Evolutionary conservation across 2,888 invertebrate genomes (phyloP), one percentile per base, ranked within the genome.

Genomic region (Globia sparganii): DNA sequence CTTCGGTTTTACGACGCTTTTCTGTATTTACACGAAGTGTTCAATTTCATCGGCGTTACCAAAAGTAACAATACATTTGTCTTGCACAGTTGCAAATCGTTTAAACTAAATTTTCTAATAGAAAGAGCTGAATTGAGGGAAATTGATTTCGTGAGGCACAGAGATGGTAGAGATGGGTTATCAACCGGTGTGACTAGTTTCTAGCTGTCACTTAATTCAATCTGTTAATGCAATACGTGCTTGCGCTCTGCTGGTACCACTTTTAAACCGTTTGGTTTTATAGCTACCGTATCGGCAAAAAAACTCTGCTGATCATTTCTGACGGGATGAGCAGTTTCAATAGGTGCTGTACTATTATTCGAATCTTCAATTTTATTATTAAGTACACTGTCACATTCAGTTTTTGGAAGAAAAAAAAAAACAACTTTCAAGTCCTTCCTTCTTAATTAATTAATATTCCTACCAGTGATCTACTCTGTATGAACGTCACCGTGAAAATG

Each of bases 181-280:
- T 28, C 59, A 49, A 78, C 79, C 79, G 67, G 79, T 71, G 56
- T 43, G n/a, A 43, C 84, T 43, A 71, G 79, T 71, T 61, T 77
- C 72, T 64, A 68, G 34, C 34, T 34, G 58, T 31, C 64, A 49
- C 46, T 86, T 70, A 71, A 86, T 77, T 59, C 67, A 58, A 65
- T 73, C 73, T 83, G 68, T 78, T 68, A 74, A 65, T 84, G 73
- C 84, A 73, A 46, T 71, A 83, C 86, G 77, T 86, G 86, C 21
- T n/a, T 21, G 53, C 4, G 21, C 13, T 66, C n/a, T 28, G 49
- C 62, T 66, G 80, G 66, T n/a, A 59, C 71, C 86, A 71, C 46
- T 81, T 62, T 64, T 37, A 49, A 68, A 81, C 73, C 80, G 67
- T 73, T 68, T 62, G 0, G 28, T 5, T 56, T 34, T 53, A 25